Evolutionary conservation across 1,140 invertebrate species (phyloP).

Genomic region (Scaptomyza pallida): DNA sequence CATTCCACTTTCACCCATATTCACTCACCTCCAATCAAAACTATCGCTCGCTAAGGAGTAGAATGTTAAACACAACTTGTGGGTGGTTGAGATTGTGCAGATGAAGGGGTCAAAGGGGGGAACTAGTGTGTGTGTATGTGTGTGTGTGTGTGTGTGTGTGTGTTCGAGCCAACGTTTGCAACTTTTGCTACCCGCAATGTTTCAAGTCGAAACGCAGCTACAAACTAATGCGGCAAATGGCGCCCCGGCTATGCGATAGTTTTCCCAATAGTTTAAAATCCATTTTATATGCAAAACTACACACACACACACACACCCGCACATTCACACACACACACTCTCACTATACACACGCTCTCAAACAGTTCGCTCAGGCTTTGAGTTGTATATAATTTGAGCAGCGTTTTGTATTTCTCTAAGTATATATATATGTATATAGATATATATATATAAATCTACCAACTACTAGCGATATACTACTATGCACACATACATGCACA

Average conservation of each 20-base stretch:
- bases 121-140: too few species aligned
- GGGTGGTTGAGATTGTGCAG: neutral
- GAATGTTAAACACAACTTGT: conserved; percentile 17
- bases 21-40: conserved; percentile 48
- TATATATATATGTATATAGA: conserved; percentile 39
- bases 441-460: conserved; percentile 60
- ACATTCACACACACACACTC: neutral
- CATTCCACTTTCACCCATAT: conserved; percentile 2
- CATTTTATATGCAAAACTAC: conserved; percentile 69
- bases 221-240: conserved; percentile 54
- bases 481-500: conserved; percentile 6
- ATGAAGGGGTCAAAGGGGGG: too few species aligned
- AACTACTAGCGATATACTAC: conserved; percentile 45
- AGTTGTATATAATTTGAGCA: conserved; percentile 63
- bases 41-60: conserved; percentile 36
- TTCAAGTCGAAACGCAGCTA: conserved; percentile 51
- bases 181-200: conserved; percentile 46
- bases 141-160: neutral
- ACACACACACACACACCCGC: conserved; percentile 22
- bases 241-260: conserved; percentile 56
- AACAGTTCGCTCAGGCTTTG: conserved; percentile 30
- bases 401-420: conserved; percentile 58
- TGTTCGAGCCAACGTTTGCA: conserved; percentile 9
- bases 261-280: conserved; percentile 77
- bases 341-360: conserved; percentile 26